Conservation (phyloP, 2,797 vertebrate genomes). For the Adelosebastes latens region DNA sequence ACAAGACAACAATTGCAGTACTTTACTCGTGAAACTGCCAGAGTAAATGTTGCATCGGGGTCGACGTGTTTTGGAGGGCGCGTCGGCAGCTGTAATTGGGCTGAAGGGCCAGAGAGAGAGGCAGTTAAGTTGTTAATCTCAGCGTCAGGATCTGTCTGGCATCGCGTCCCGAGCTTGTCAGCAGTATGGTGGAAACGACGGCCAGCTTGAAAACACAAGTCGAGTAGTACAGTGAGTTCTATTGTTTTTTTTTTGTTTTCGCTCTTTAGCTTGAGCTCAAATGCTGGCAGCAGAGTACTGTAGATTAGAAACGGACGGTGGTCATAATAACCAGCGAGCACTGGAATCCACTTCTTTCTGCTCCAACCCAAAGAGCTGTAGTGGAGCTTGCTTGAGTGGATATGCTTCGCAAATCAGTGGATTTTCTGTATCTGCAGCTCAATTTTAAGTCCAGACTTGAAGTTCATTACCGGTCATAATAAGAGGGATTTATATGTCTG, state of each 20-base stretch:
- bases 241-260: constrained; percentile 50
- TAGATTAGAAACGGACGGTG: constrained; percentile 38
- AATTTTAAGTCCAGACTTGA: constrained; percentile 10
- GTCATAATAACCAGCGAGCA: constrained; percentile 15
- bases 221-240: constrained; percentile 37
- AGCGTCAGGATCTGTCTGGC: constrained; percentile 71
- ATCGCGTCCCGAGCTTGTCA: constrained; percentile 48
- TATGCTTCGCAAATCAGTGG: constrained; percentile 3
- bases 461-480: constrained; percentile 18
- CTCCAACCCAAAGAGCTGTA: not conserved
- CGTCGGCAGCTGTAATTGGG: constrained; percentile 50
- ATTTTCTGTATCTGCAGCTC: constrained; percentile 4
- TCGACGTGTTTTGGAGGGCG: constrained; percentile 47
- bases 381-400: not conserved
- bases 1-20: constrained; percentile 57
- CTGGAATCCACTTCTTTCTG: constrained; percentile 22
- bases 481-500: constrained; percentile 29
- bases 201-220: constrained; percentile 46
- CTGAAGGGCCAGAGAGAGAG: constrained; percentile 43
- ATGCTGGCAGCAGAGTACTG: constrained; percentile 11
- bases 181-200: constrained; percentile 36
- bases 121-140: constrained; percentile 75
- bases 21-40: constrained; percentile 64
- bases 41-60: constrained; percentile 66
- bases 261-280: constrained; percentile 21